Base-by-base conservation (phyloP, 2,888 invertebrate genomes). In the Protophormia terraenovae region DNA sequence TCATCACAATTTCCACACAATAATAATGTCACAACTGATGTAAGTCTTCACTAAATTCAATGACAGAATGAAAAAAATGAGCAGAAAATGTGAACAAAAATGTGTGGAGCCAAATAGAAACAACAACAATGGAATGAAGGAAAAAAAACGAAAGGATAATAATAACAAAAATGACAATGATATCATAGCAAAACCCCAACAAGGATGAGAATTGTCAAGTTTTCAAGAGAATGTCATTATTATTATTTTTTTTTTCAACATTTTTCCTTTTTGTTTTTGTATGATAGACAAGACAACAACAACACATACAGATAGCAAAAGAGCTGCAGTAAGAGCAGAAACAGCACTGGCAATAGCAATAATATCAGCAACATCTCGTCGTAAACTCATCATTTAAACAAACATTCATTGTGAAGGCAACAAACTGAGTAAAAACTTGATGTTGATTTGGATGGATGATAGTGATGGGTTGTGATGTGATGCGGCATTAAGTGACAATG, bases 71-170 rank as follows among this genome's bases (percentile, higher is more conserved):
- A 22, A 58, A 67, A 67, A 53, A n/a, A 66, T 55, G 64, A 6
- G 32, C 29, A 29, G 55, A 47, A 19, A 16, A n/a, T 16, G 7
- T 19, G n/a, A n/a, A n/a, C n/a, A n/a, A n/a, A n/a, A n/a, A n/a
- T n/a, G 3, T 16, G 19, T 47, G 19, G 16, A 47, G 3, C n/a
- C n/a, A 19, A 16, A 27, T n/a, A n/a, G n/a, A n/a, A n/a, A 7
- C 12, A 32, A 1, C 62, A 32, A 80, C 60, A 47, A 41, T 24
- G n/a, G 3, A 50, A 60, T 7, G 10, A 38, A n/a, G n/a, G n/a
- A n/a, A n/a, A 69, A 62, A 58, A 58, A 22, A 58, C 41, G 38
- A 72, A 50, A 77, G 89, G 89, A 89, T 90, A 88, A 89, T 88
- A 86, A 87, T 86, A 77, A 41, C 77, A 77, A 32, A 77, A 76